These are phyloP conservation scores for Nebria salina DNA, from an alignment of 2,888 invertebrate species.

Conservation along the genomic window DNA sequence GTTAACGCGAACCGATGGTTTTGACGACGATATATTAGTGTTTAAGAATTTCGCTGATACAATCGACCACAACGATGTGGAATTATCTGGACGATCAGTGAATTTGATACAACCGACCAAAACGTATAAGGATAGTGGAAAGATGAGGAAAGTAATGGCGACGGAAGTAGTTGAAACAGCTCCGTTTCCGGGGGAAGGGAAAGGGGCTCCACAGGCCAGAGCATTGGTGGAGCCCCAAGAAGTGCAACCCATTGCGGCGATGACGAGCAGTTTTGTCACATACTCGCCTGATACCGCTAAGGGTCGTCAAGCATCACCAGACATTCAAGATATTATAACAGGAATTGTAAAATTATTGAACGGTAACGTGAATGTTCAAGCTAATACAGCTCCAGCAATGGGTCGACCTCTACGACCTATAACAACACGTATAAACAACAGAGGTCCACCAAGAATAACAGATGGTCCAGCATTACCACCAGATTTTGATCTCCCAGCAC, in stretches of 20 bases:
- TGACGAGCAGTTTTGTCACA: constrained; percentile 66
- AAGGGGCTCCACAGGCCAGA: constrained; percentile 78
- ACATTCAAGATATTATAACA: constrained; percentile 90
- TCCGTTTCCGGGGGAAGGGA: constrained; percentile 78
- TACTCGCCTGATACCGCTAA: constrained; percentile 60
- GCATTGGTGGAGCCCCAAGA: constrained; percentile 74
- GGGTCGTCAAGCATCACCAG: constrained; percentile 73
- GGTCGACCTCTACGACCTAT: constrained; percentile 73
- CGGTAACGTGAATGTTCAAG: constrained; percentile 87
- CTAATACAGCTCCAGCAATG: constrained; percentile 70
- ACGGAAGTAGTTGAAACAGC: constrained; percentile 55
- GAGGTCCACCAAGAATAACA: constrained; percentile 87
- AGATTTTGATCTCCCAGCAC: constrained; percentile 71
- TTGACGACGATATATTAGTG: constrained; percentile 64
- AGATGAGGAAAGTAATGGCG: constrained; percentile 59
- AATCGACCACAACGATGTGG: constrained; percentile 64
- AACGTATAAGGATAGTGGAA: constrained; percentile 63
- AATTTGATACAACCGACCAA: constrained; percentile 68
- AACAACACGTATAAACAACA: constrained; percentile 84
- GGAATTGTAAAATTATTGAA: constrained; percentile 89
- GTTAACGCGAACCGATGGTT: constrained; percentile 64
- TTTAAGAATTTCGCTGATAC: constrained; percentile 69
- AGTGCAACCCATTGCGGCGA: constrained; percentile 62
- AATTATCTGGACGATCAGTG: constrained; percentile 58
- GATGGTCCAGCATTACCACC: constrained; percentile 77